Evolutionary conservation across 2,113 vertebrate genomes (phyloP).

Genomic region (Nettapus auritus): DNA sequence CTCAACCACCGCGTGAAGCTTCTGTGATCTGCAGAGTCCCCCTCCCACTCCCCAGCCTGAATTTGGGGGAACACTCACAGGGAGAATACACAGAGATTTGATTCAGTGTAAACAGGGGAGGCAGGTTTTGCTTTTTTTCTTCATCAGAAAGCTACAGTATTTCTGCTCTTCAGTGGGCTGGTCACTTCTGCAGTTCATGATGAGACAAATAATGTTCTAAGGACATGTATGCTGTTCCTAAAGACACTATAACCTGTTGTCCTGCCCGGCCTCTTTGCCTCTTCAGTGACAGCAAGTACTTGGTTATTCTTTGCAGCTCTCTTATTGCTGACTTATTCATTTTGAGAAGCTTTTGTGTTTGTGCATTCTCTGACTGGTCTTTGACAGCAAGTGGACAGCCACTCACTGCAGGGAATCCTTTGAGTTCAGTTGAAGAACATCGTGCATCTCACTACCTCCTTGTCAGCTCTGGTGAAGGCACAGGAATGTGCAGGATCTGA

Average conservation of each 20-base stretch:
- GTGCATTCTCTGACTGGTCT: background rate
- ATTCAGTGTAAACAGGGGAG: background rate
- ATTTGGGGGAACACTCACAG: background rate
- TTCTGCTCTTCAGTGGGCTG: background rate
- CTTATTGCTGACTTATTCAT: background rate
- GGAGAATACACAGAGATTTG: too few relatives aligned
- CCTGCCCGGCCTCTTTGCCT: background rate
- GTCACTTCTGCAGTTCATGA: background rate
- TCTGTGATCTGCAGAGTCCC: background rate
- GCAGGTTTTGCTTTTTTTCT: background rate
- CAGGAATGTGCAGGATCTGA: background rate
- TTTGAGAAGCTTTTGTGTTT: background rate
- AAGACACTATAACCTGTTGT: background rate
- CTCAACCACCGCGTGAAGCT: background rate
- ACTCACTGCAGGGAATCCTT: background rate
- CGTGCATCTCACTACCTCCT: background rate
- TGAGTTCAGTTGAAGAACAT: fast-evolving
- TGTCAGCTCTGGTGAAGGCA: background rate
- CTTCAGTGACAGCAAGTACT: background rate
- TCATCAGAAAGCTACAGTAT: background rate
- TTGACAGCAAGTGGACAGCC: background rate
- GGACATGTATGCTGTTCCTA: background rate
- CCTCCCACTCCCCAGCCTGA: fast-evolving
- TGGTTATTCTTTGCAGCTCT: background rate
- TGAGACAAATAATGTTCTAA: background rate